These are phyloP conservation scores for Enteromius argenteus DNA, from an alignment of 2,797 vertebrate genomes.

Conservation along the genomic window DNA sequence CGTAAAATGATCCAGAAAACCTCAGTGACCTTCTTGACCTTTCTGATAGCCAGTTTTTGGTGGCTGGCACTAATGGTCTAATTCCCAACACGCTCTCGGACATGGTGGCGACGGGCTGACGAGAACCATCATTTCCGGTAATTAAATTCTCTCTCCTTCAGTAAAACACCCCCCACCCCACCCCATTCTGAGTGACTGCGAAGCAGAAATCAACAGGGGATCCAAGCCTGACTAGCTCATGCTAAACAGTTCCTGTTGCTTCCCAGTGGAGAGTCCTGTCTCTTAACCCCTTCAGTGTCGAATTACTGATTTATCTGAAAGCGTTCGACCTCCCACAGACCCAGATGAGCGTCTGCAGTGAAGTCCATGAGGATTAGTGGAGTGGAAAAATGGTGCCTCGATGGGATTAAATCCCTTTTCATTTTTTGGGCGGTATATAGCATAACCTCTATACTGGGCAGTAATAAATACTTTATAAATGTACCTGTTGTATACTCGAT, in stretches of 20 bases:
- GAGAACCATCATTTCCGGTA: conserved; percentile 62
- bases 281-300: conserved; percentile 64
- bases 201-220: conserved; percentile 37
- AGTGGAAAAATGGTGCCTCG: conserved; percentile 23
- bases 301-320: conserved; percentile 63
- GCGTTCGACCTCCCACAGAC: conserved; percentile 52
- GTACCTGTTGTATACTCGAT: background rate
- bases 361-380: conserved; percentile 37
- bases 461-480: background rate
- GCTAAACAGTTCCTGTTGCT: conserved; percentile 62
- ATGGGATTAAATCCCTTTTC: conserved; percentile 4
- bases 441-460: background rate
- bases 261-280: conserved; percentile 61
- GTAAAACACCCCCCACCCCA: conserved; percentile 50
- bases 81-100: conserved; percentile 60
- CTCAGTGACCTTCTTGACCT: conserved; percentile 66
- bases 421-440: background rate
- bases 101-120: conserved; percentile 59
- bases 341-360: conserved; percentile 41
- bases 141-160: conserved; percentile 50
- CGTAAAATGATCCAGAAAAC: conserved; percentile 54
- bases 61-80: conserved; percentile 62
- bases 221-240: conserved; percentile 48
- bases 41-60: conserved; percentile 52
- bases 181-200: conserved; percentile 20